Base-by-base conservation (phyloP, 2,888 invertebrate species). In the Trissonchulus sp. region DNA sequence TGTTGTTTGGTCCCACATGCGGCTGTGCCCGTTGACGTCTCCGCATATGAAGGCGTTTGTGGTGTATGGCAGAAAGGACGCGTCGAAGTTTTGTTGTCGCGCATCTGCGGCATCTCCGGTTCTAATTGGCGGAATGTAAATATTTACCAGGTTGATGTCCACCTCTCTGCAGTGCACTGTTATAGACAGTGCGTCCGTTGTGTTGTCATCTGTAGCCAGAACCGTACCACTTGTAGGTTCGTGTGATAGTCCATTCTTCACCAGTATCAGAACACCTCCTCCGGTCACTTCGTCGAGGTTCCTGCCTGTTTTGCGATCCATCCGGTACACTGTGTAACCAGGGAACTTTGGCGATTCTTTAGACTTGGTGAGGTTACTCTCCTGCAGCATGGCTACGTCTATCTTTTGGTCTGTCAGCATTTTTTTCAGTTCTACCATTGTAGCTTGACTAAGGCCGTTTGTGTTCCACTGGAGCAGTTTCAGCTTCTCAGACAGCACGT, bases 391-490 rank as follows among this genome's bases (percentile, higher is more conserved):
- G n/a, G 3, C 34, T 18, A 65, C 65, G 8, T 3, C 65, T 18
- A n/a, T n/a, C 8, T 65, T n/a, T 18, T 65, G n/a, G 31, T 65
- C 8, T 65, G 8, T 34, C 65, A 34, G 31, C 15, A 65, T 30
- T 34, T 34, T 30, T 65, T 65, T 34, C 34, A 65, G 15, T 65
- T 65, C 65, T 34, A 34, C n/a, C n/a, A 65, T 34, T 8, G 31
- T 30, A 8, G 15, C 18, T 65, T 65, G 28, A 34, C 65, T 65
- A 8, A 65, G 31, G 8, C 65, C 65, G 31, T 65, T 65, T 30
- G 65, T 65, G 65, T 65, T 65, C 65, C 65, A 65, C 34, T 65
- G 65, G 15, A 65, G 65, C 34, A 65, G 31, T 8, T 60, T 60
- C n/a, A n/a, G n/a, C n/a, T n/a, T n/a, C n/a, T n/a, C n/a, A n/a